phyloP scores from a whole-genome alignment of 1,140 invertebrate species.

The Cardiocondyla obscurior region DNA sequence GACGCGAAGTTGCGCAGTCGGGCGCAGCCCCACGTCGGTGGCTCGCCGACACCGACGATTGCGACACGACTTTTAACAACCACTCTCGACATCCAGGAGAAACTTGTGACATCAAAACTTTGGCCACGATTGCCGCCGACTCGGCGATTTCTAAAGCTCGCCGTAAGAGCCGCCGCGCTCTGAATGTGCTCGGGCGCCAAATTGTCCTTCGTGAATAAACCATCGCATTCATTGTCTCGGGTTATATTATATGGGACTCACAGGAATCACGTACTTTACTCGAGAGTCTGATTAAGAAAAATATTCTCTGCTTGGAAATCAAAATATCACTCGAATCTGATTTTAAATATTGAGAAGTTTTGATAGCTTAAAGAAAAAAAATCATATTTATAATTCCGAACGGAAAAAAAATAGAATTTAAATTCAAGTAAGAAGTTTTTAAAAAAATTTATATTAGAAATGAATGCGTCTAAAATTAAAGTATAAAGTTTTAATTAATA shows the following conservation, averaged over 20 bases:
- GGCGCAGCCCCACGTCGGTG: slow-evolving; percentile 35
- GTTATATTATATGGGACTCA: background rate
- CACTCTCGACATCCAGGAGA: slow-evolving; percentile 64
- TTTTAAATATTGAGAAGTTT: background rate
- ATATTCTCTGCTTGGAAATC: background rate
- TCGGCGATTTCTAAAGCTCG: slow-evolving; percentile 57
- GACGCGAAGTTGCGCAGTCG: slow-evolving; percentile 69
- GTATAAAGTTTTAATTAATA: background rate
- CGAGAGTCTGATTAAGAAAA: background rate
- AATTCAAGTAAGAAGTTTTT: background rate
- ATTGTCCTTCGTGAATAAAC: slow-evolving; percentile 40
- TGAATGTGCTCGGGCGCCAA: slow-evolving; percentile 31
- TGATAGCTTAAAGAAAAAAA: background rate
- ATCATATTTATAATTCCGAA: background rate
- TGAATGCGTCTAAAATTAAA: too few species aligned
- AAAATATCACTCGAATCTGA: background rate
- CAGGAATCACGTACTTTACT: slow-evolving; percentile 1
- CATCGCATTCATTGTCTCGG: slow-evolving; percentile 32
- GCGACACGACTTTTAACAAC: slow-evolving; percentile 73
- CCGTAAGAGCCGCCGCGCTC: slow-evolving; percentile 12
- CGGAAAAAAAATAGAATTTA: background rate
- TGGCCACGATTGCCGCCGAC: slow-evolving; percentile 57
- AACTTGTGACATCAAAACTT: slow-evolving; percentile 71
- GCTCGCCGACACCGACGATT: slow-evolving; percentile 61
- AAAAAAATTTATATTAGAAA: background rate